Conservation (phyloP, 2,113 vertebrate species). For the Acanthochromis polyacanthus region DNA sequence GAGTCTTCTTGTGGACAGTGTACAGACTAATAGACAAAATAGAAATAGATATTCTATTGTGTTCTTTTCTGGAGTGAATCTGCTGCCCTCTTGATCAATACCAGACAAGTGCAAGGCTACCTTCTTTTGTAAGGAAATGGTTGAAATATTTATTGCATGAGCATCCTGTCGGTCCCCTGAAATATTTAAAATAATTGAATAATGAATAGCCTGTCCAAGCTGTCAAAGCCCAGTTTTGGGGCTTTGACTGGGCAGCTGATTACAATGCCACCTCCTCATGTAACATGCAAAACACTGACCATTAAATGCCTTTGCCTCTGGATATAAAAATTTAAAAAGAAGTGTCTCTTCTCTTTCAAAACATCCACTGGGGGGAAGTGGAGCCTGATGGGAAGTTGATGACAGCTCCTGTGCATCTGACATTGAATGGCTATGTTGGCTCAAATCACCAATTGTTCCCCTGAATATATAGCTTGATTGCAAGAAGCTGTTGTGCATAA, state of each 20-base stretch:
- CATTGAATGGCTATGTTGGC: conserved; percentile 49
- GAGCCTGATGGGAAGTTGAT: conserved; percentile 72
- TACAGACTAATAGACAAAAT: neutral
- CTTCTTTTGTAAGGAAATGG: conserved; percentile 54
- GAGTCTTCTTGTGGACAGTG: neutral
- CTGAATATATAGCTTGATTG: conserved; percentile 19
- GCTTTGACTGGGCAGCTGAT: conserved; percentile 11
- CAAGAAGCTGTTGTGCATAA: conserved; percentile 26
- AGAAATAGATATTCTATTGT: neutral
- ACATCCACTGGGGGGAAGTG: conserved; percentile 68
- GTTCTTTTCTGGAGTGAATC: conserved; percentile 27
- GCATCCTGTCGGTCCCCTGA: conserved; percentile 74
- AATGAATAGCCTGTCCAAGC: conserved; percentile 68
- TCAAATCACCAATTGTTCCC: conserved; percentile 51
- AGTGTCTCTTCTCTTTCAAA: conserved; percentile 58
- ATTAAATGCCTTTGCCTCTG: conserved; percentile 73
- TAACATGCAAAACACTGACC: conserved; percentile 68
- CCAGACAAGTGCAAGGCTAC: conserved; percentile 67
- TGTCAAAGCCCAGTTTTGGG: conserved; percentile 39
- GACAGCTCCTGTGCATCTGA: conserved; percentile 63
- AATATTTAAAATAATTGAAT: conserved; percentile 85
- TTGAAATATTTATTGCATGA: conserved; percentile 80
- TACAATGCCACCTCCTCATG: conserved; percentile 44
- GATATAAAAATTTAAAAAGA: conserved; percentile 58
- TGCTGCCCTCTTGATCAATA: conserved; percentile 65